These are phyloP conservation scores for Theodoxus fluviatilis DNA, from an alignment of 2,888 invertebrate species.

Conservation along the genomic window DNA sequence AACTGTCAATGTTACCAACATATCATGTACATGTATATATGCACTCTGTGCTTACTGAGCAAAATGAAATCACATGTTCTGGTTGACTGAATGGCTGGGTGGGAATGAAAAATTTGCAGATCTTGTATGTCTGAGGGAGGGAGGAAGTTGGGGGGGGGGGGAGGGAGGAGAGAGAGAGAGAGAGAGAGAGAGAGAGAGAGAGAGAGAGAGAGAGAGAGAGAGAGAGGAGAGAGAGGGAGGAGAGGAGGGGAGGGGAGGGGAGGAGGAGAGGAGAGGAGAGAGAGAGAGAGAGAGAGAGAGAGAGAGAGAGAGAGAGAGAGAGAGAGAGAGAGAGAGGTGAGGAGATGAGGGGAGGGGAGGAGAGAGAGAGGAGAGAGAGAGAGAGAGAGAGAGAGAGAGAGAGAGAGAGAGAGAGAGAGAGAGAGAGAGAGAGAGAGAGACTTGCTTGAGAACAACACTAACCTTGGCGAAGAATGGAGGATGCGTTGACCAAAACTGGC, in stretches of 20 bases:
- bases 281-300: neutral
- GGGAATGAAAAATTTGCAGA: neutral
- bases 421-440: neutral
- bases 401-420: neutral
- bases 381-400: constrained; percentile 8
- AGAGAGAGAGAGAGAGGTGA: neutral
- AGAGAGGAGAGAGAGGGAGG: neutral
- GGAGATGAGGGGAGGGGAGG: neutral
- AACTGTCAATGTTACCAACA: no score
- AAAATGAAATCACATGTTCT: no score
- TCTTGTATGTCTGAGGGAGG: neutral
- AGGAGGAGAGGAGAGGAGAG: neutral
- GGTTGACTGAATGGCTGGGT: constrained; percentile 1
- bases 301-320: constrained; percentile 3
- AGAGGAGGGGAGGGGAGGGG: neutral
- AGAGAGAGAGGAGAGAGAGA: neutral
- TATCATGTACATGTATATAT: no score
- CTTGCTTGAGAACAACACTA: no score
- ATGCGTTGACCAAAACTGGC: no score
- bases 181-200: constrained; percentile 1
- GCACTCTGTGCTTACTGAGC: no score
- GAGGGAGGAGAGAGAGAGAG: neutral
- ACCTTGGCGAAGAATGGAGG: no score
- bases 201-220: neutral
- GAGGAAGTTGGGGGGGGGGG: neutral